phyloP scores from a whole-genome alignment of 2,888 invertebrate species.

The Rhorus exstirpatorius region DNA sequence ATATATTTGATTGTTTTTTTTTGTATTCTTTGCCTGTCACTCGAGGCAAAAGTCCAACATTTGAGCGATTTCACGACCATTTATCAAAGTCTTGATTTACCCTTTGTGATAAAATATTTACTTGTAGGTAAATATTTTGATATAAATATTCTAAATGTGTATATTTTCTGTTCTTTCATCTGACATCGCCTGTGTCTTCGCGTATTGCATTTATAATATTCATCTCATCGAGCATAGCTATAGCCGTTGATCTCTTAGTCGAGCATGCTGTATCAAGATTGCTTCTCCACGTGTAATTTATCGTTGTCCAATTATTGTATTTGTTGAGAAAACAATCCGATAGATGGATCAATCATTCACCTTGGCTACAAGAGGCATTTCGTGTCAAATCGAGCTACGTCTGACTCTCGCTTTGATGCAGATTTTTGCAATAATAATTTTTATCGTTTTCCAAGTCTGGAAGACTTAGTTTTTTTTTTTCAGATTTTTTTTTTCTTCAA shows the following conservation, averaged over 20 bases:
- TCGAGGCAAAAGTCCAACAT: slow-evolving; percentile 13
- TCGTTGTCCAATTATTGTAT: slow-evolving; percentile 31
- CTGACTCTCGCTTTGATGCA: background rate
- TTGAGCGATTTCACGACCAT: slow-evolving; percentile 7
- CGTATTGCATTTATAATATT: slow-evolving; percentile 47
- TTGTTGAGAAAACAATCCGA: slow-evolving; percentile 19
- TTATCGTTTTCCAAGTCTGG: background rate
- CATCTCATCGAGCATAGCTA: slow-evolving; percentile 12
- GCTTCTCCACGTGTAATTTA: slow-evolving; percentile 52
- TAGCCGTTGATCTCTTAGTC: slow-evolving; percentile 34
- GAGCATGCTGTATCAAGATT: slow-evolving; percentile 57
- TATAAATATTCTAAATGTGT: slow-evolving; percentile 10
- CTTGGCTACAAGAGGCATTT: background rate
- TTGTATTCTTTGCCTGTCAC: background rate
- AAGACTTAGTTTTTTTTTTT: background rate
- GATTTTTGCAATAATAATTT: background rate
- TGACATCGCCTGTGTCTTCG: slow-evolving; percentile 46
- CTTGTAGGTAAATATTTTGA: slow-evolving; percentile 7
- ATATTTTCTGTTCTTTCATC: slow-evolving; percentile 35
- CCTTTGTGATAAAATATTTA: background rate
- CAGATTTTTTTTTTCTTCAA: background rate
- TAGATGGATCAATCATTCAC: slow-evolving; percentile 20
- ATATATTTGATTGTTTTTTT: slow-evolving; percentile 17
- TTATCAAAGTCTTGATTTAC: too few species aligned
- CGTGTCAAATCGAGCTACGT: background rate